Conservation (phyloP, 2,113 vertebrate genomes). For the Mohoua ochrocephala region DNA sequence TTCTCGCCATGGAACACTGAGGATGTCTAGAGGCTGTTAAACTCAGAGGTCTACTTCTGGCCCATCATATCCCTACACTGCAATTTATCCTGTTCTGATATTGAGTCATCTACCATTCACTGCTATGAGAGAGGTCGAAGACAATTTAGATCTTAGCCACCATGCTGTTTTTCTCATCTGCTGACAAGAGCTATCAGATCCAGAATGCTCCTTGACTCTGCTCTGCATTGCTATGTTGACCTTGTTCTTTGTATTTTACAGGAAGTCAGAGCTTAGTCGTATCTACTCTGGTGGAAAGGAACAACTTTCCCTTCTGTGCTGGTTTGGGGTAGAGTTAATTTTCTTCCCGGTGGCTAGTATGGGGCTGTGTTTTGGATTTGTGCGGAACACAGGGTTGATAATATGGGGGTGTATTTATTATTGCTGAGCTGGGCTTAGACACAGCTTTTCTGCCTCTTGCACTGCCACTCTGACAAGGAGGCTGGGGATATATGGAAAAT, state of each 20-base stretch:
- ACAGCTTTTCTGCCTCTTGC: neutral
- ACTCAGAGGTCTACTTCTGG: neutral
- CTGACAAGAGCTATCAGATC: neutral
- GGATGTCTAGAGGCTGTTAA: neutral
- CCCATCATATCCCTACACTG: neutral
- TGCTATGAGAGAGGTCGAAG: neutral
- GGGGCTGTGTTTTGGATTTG: neutral
- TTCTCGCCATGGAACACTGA: neutral
- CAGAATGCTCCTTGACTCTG: neutral
- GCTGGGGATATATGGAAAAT: rapidly evolving
- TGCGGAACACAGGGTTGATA: neutral
- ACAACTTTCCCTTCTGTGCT: neutral
- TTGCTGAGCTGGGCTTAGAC: neutral
- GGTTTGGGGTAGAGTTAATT: neutral
- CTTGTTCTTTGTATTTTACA: neutral
- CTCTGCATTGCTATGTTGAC: neutral
- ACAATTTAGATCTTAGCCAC: neutral
- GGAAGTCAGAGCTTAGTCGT: neutral
- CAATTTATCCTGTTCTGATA: neutral
- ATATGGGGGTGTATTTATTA: neutral
- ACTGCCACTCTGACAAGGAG: neutral
- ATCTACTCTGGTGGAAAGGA: neutral
- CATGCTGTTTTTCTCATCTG: neutral
- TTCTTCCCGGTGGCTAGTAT: neutral
- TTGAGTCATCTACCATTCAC: neutral